A percentile compares a stretch with the other conserved stretches of the same genome.
These are phyloP conservation scores for Lasioglossum oenotherae DNA, from an alignment of 2,888 invertebrate genomes.

Conservation along the genomic window DNA sequence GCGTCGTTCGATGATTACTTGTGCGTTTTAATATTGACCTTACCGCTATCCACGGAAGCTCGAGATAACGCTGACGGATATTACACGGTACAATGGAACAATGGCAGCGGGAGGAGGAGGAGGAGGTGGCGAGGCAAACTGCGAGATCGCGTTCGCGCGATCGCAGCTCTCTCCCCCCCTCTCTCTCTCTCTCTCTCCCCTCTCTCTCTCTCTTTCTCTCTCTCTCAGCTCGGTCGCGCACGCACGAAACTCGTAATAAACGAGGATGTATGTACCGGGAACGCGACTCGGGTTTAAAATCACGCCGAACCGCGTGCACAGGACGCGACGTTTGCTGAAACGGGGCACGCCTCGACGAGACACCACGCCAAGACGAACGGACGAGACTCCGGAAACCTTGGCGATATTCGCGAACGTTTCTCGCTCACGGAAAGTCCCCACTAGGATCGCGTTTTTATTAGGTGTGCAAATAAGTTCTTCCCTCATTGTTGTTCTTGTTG, in stretches of 20 bases:
- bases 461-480: no score
- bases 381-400: not conserved
- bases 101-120: slow-evolving; percentile 29
- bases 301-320: slow-evolving; percentile 38
- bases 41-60: slow-evolving; percentile 36
- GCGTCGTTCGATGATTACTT: slow-evolving; percentile 36
- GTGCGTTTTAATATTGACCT: slow-evolving; percentile 59
- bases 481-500: no score
- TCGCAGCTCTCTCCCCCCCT: slow-evolving; percentile 7
- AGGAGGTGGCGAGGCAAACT: not conserved
- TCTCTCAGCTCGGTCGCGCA: slow-evolving; percentile 22
- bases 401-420: not conserved
- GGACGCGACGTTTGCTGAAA: slow-evolving; percentile 34
- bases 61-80: slow-evolving; percentile 64
- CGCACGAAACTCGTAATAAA: slow-evolving; percentile 52
- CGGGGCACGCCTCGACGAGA: not conserved
- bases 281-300: slow-evolving; percentile 48
- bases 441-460: no score
- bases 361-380: slow-evolving; percentile 1
- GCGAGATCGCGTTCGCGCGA: slow-evolving; percentile 47
- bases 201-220: no score
- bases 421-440: not conserved
- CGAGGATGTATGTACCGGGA: slow-evolving; percentile 39
- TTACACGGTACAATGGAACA: slow-evolving; percentile 62
- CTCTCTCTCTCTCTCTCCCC: not conserved